Evolutionary conservation across 2,888 invertebrate species (phyloP), one percentile per base, ranked within the genome.

Genomic region (Marronus borbonicus): DNA sequence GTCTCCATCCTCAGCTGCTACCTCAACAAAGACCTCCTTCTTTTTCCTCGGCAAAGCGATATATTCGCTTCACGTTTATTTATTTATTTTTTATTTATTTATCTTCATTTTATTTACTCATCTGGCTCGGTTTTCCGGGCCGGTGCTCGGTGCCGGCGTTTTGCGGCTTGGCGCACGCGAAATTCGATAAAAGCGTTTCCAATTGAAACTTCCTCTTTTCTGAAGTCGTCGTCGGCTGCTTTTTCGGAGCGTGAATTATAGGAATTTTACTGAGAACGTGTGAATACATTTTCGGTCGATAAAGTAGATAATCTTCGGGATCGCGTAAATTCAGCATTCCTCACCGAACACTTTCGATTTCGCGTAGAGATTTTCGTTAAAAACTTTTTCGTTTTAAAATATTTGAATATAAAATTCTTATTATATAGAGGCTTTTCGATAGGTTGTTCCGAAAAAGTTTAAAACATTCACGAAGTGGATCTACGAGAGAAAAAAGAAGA

Each of bases 41-140:
- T 60, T 20, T 5, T 28, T 12, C 24, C 28, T 12, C 60, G 3
- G 8, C 44, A 8, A 44, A 8, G 12, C 44, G 44, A 20, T 28
- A 36, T 20, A 68, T 68, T 68, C 68, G 49, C 7, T 14, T 24
- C 68, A 20, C 49, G 68, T 68, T 49, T 68, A 44, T 68, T 68
- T 68, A 68, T 52, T 52, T 52, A 52, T 52, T 52, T 52, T n/a
- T 52, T n/a, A 52, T 52, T 52, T 17, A 52, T 17, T 52, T 52
- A 52, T 52, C 14, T 17, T 52, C 17, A 52, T 52, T n/a, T 14
- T 52, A 52, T 52, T 52, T 52, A 52, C 52, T 52, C 52, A 52
- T 52, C 52, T 52, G n/a, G 44, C 12, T 17, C 52, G 12, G 52
- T 52, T 52, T 52, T 52, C 52, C n/a, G 52, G 52, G 14, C 52